Evolutionary conservation across 1,140 invertebrate species (phyloP).

Genomic region (Rhagoletis pomonella): DNA sequence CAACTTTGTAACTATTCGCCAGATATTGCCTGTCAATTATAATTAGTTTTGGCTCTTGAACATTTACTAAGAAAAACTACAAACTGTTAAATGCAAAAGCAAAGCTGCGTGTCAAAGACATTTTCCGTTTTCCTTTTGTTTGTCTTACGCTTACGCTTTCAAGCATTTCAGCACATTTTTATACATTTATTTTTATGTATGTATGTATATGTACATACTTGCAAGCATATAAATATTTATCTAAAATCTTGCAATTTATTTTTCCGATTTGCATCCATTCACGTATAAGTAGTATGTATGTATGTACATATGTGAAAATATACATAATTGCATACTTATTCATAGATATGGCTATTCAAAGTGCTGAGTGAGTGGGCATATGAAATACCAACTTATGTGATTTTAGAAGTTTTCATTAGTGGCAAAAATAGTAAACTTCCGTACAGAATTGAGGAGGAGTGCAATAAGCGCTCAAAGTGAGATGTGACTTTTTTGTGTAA

Average conservation of each 20-base stretch:
- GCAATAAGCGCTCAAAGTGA: too few relatives aligned
- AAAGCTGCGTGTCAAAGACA: slow-evolving; percentile 40
- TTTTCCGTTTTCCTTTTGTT: slow-evolving; percentile 5
- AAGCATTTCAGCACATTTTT: background rate
- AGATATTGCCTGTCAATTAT: slow-evolving; percentile 47
- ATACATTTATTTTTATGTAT: background rate
- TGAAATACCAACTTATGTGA: too few relatives aligned
- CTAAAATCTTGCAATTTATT: background rate
- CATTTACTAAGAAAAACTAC: slow-evolving; percentile 47
- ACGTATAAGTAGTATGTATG: too few relatives aligned
- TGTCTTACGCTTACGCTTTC: slow-evolving; percentile 1
- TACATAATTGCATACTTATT: too few relatives aligned
- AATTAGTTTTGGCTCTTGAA: slow-evolving; percentile 52
- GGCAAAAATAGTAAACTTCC: too few relatives aligned
- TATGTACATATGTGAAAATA: too few relatives aligned
- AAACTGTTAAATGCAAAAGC: slow-evolving; percentile 24
- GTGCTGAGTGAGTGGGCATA: too few relatives aligned
- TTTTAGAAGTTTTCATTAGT: too few relatives aligned
- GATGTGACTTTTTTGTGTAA: too few relatives aligned
- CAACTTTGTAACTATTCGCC: slow-evolving; percentile 25
- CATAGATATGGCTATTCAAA: too few relatives aligned
- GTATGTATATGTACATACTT: background rate
- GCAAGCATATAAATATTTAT: background rate
- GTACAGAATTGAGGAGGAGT: too few relatives aligned
- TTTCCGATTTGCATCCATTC: background rate